Evolutionary conservation across 2,113 vertebrate genomes (phyloP).

Genomic region (Malurus melanocephalus): DNA sequence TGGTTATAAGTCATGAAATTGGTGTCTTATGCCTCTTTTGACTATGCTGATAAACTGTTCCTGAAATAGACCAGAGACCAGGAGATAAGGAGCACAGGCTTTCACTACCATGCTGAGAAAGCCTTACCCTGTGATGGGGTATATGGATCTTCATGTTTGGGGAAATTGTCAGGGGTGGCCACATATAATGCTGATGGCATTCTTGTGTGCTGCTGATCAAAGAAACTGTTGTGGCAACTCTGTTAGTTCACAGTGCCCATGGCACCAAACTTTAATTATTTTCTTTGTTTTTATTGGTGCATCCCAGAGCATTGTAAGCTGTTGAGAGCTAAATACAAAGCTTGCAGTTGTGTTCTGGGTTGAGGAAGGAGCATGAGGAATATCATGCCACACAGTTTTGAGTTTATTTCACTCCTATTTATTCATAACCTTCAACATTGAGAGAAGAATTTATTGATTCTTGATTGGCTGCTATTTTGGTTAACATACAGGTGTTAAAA

Average conservation of each 20-base stretch:
- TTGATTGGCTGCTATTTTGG: background rate
- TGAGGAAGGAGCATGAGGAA: background rate
- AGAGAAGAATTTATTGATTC: background rate
- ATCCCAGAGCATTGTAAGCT: background rate
- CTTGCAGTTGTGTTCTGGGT: background rate
- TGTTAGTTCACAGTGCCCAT: background rate
- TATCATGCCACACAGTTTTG: background rate
- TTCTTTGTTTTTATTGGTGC: background rate
- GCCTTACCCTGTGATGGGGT: accelerated
- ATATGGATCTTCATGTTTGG: background rate
- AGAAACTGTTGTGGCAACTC: background rate
- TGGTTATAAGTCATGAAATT: background rate
- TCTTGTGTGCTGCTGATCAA: background rate
- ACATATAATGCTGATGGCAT: background rate
- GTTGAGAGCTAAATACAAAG: background rate
- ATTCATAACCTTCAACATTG: background rate
- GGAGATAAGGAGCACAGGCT: background rate
- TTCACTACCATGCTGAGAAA: background rate
- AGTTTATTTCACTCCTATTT: background rate
- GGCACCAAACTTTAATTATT: background rate
- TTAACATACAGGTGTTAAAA: background rate
- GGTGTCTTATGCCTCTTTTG: background rate
- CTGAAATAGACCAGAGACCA: background rate
- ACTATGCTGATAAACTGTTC: background rate
- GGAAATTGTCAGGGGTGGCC: accelerated